Evolutionary conservation across 2,797 vertebrate genomes (phyloP), one percentile per base, ranked within the genome.

Genomic region (Loriculus beryllinus): DNA sequence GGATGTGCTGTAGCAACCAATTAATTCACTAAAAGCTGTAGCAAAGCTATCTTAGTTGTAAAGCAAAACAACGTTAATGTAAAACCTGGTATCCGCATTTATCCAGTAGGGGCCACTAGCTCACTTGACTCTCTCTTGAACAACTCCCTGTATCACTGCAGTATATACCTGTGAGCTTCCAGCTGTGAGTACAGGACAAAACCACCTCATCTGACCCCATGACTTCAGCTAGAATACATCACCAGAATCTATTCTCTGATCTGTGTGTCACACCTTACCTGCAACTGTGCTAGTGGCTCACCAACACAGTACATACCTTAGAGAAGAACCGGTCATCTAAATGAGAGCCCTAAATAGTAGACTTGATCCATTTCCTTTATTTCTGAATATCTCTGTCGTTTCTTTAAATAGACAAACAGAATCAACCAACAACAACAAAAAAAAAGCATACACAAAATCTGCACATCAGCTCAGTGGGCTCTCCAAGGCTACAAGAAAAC

Each of bases 31-130:
- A 47, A 88, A 82, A 93, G 7, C 7, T 69, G 20, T 19, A 57
- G 59, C 31, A 83, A 57, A 90, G 23, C 23, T 80, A 42, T n/a
- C 71, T 43, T 10, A 71, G 39, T 11, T 67, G 45, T 52, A 84
- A 90, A 75, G 21, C 12, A 59, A 42, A 26, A 29, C 1, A 1
- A 54, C 14, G 28, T 52, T 26, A 28, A 33, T 7, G 54, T 23
- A 45, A 60, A 65, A 39, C 20, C 51, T 49, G 8, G 29, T 47
- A 54, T 26, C 16, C 6, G 21, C 39, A 40, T 19, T 52, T 63
- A 37, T 4, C 7, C 1, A 0, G n/a, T 3, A 21, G 25, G 28
- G 12, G 10, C 9, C 35, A 11, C 26, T 22, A 39, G 48, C 31
- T 81, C 48, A 51, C 29, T 35, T 39, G 37, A 47, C 5, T 49